Evolutionary conservation across 2,888 invertebrate species (phyloP), one percentile per base, ranked within the genome.

Genomic region (Ganaspis brasiliensis): DNA sequence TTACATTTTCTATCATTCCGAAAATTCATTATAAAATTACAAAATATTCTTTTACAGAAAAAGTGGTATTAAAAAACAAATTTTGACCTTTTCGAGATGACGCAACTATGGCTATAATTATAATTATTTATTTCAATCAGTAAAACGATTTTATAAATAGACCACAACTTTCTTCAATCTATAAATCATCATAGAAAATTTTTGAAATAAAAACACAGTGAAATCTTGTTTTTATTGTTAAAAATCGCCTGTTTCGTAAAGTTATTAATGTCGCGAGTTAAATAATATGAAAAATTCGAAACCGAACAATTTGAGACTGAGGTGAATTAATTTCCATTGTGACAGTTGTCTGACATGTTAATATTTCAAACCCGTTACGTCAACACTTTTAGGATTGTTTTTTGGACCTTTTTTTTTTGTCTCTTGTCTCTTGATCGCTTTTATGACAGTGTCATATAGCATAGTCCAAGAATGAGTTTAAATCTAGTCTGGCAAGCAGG

Each of bases 291-390:
- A 19, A 52, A 52, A 52, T 52, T 16, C 16, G n/a, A 16, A 52
- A 52, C n/a, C 52, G 19, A 37, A 67, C 40, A 67, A 45, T 45
- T 45, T n/a, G 24, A 45, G 21, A 67, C 21, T 40, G 31, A 12
- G 9, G 26, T 67, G 67, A 40, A 67, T 45, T 67, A 52, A 45
- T 67, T 45, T 24, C 45, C 45, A 40, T 40, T 40, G 37, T 45
- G 67, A 67, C 67, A 67, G 24, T 40, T 45, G 35, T 12, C 21
- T 45, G 67, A 45, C 45, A 37, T 67, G 40, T 67, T 24, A 67
- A 67, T 67, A 67, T 40, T 40, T 40, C 40, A 24, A 40, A 10
- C 24, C 67, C 24, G 45, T 67, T 67, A n/a, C 67, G 67, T 67
- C 67, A 67, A 67, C 67, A 45, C 40, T 21, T n/a, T 45, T 14